These are phyloP conservation scores for Eleginops maclovinus DNA, from an alignment of 2,113 vertebrate species.

Conservation along the genomic window DNA sequence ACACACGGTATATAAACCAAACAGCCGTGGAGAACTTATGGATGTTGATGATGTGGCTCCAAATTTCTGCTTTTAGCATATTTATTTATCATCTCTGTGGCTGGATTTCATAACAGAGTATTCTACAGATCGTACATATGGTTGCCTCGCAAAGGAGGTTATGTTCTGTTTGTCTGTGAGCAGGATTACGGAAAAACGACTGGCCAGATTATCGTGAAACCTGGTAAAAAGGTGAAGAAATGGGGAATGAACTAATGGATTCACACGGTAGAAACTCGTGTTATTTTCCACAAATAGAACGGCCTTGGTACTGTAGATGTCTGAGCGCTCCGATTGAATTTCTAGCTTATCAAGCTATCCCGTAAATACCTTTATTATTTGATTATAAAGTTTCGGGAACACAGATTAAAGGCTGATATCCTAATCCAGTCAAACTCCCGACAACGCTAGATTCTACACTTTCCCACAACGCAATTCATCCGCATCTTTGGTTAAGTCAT, in stretches of 20 bases:
- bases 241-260: too few species aligned
- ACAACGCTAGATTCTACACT: background rate
- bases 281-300: too few species aligned
- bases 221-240: too few species aligned
- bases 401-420: background rate
- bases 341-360: background rate
- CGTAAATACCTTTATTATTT: background rate
- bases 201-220: too few species aligned
- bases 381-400: too few species aligned
- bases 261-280: too few species aligned
- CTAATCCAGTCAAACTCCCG: background rate
- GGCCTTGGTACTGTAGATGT: too few species aligned
- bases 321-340: too few species aligned
- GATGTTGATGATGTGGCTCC: conserved; percentile 3
- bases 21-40: background rate
- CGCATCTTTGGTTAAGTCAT: background rate
- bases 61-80: background rate
- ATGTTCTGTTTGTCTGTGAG: too few species aligned
- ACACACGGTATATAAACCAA: conserved; percentile 1
- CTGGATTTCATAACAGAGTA: background rate
- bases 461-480: background rate
- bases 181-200: too few species aligned
- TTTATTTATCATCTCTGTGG: background rate
- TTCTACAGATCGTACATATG: background rate
- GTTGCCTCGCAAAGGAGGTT: background rate